Conservation (phyloP, 2,113 vertebrate species). For the Eidolon helvum region DNA sequence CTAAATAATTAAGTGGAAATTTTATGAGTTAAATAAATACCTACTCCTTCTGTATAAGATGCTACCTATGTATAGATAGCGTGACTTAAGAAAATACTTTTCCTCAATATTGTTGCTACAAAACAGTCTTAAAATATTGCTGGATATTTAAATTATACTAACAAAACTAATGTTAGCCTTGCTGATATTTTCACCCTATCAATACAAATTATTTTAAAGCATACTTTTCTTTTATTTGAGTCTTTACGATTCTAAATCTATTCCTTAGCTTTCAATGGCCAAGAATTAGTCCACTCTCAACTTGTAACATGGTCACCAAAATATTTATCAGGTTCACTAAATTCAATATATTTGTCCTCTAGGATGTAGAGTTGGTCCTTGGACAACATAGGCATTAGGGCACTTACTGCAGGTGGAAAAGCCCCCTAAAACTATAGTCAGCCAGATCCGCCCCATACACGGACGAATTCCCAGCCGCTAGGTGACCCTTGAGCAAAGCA, state of each 20-base stretch:
- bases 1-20: neutral
- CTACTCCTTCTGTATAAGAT: neutral
- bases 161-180: neutral
- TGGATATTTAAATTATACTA: neutral
- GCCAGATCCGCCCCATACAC: neutral
- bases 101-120: neutral
- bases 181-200: neutral
- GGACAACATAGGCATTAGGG: neutral
- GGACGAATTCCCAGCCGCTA: rapidly evolving
- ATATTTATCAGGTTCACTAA: neutral
- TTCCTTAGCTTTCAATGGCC: neutral
- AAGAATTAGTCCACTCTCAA: neutral
- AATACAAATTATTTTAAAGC: neutral
- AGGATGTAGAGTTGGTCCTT: neutral
- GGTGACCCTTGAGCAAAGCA: neutral
- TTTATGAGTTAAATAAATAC: neutral
- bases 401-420: neutral
- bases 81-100: neutral
- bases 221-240: neutral
- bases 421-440: neutral
- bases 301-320: neutral
- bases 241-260: neutral
- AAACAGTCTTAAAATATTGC: neutral
- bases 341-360: neutral
- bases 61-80: neutral